Base-by-base conservation (phyloP, 1,140 invertebrate species). In the Drosophila orena region DNA sequence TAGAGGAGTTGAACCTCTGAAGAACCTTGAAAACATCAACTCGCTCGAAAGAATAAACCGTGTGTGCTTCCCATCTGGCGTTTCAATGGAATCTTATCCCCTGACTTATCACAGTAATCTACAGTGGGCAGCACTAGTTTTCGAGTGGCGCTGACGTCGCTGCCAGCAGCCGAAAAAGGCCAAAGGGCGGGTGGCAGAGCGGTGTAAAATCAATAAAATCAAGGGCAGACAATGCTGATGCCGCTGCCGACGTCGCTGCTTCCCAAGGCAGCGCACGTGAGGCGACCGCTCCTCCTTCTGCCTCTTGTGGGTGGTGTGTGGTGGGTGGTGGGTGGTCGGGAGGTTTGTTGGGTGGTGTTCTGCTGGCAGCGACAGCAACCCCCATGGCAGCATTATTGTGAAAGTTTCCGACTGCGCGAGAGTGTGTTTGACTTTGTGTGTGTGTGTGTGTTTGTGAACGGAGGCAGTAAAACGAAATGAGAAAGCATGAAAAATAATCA, bases 401-500 rank as follows among this genome's bases (percentile, higher is more conserved):
- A 86, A 86, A 86, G 81, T 86, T 88, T 46, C 46, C 38, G 47
- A 57, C 40, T 42, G 54, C 53, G 47, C 65, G 47, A 53, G 38
- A 61, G 61, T 64, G 43, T 42, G 27, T 66, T 34, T 50, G 46
- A 14, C 14, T 38, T 14, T 38, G 42, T 44, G 15, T 17, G 40
- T 17, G 15, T 17, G 35, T 37, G 44, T 60, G 60, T 59, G 47
- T 35, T 37, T 65, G 44, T 52, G 37, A 42, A 54, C 60, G 8
- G 56, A 68, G 80, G 77, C 81, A 85, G 81, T 85, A 85, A 85
- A 85, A 86, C 56, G 81, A 83, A 88, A 86, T 86, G 81, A 71
- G 79, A 79, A 88, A 83, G 78, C 78, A 86, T 85, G 83, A 79
- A 88, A 85, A 86, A 86, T 86, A 86, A 86, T 88, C 81, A 88